A percentile compares a stretch with the other conserved stretches of the same genome.
Evolutionary conservation across 1,140 invertebrate genomes (phyloP).

Genomic region (Microplitis demolitor): DNA sequence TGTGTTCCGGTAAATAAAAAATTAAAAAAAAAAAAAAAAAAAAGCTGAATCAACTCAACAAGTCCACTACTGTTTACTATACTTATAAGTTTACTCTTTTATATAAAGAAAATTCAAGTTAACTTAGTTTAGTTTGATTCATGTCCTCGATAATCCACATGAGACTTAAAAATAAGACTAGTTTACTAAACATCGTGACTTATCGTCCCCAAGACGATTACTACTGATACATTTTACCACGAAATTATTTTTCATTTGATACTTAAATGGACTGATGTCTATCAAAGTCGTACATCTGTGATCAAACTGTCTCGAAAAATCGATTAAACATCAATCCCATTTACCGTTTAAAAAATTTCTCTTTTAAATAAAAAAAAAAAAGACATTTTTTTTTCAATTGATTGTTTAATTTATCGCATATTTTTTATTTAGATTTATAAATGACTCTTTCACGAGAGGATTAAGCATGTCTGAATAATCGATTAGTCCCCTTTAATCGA

Average conservation of each 20-base stretch:
- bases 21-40: neutral
- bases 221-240: neutral
- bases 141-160: neutral
- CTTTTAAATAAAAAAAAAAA: neutral
- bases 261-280: constrained; percentile 6
- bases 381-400: too few relatives aligned
- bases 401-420: constrained; percentile 9
- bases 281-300: neutral
- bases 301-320: neutral
- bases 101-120: too few relatives aligned
- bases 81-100: too few relatives aligned
- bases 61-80: too few relatives aligned
- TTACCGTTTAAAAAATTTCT: neutral
- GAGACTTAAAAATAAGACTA: neutral
- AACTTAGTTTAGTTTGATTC: too few relatives aligned
- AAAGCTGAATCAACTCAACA: neutral
- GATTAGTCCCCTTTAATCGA: constrained; percentile 22
- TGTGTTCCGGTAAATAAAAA: neutral
- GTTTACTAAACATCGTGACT: neutral
- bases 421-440: neutral
- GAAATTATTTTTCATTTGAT: neutral
- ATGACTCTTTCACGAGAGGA: constrained; percentile 12
- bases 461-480: constrained; percentile 21
- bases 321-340: neutral
- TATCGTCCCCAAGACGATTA: constrained; percentile 4